A percentile compares a stretch with the other conserved stretches of the same genome.
These are phyloP conservation scores for Gopherus flavomarginatus DNA, from an alignment of 2,113 vertebrate species.

Conservation along the genomic window DNA sequence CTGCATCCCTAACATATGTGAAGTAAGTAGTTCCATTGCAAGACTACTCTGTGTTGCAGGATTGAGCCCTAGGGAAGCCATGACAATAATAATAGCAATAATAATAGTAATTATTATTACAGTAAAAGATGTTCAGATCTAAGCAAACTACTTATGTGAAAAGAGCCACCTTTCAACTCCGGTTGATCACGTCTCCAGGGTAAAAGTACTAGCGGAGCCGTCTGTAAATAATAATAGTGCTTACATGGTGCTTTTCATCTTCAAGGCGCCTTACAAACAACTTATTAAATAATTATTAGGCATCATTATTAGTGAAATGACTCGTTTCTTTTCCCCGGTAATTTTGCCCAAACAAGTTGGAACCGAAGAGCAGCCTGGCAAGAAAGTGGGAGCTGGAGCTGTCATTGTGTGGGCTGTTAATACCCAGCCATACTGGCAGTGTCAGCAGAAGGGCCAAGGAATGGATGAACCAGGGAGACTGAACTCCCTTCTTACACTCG, in stretches of 20 bases:
- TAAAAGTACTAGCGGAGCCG: fast-evolving
- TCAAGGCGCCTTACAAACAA: neutral
- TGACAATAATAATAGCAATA: neutral
- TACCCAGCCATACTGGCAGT: neutral
- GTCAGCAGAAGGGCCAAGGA: neutral
- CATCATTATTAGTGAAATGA: neutral
- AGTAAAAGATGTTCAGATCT: neutral
- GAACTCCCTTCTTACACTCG: neutral
- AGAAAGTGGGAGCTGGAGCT: fast-evolving
- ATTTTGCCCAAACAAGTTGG: neutral
- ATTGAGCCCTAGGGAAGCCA: neutral
- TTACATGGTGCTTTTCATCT: neutral
- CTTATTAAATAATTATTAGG: neutral
- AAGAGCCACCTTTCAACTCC: neutral
- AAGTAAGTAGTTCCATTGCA: neutral
- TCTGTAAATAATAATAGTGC: neutral
- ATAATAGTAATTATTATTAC: neutral
- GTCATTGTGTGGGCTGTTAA: neutral
- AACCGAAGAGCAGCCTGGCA: fast-evolving
- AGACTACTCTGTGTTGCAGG: neutral
- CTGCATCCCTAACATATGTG: neutral
- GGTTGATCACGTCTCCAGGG: neutral
- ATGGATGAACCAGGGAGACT: neutral
- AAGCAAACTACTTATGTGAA: neutral
- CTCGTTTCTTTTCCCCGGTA: neutral